phyloP scores from a whole-genome alignment of 2,113 vertebrate genomes.

The Rhinopomastus cyanomelas region DNA sequence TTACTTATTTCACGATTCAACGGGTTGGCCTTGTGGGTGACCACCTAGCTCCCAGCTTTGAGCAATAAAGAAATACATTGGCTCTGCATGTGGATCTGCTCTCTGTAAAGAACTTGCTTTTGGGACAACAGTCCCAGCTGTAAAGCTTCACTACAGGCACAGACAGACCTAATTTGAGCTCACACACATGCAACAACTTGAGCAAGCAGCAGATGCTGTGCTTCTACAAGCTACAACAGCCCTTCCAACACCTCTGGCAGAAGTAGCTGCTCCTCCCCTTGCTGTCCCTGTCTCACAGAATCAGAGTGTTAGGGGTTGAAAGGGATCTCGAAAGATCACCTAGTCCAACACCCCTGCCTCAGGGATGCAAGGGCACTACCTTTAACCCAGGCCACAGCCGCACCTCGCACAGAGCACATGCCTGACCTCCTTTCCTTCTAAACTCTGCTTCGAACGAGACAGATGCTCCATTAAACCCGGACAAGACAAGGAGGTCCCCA shows the following conservation, averaged over 20 bases:
- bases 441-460: background rate
- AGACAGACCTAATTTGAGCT: background rate
- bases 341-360: no score
- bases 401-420: accelerated
- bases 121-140: background rate
- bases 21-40: no score
- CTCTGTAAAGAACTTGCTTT: no score
- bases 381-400: background rate
- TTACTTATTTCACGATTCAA: no score
- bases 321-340: no score
- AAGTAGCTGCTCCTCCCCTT: background rate
- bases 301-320: no score
- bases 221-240: background rate
- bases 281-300: background rate
- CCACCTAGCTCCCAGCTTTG: no score
- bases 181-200: accelerated
- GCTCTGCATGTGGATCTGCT: no score
- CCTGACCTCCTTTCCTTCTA: background rate
- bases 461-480: background rate
- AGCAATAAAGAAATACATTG: no score
- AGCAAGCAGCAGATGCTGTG: background rate
- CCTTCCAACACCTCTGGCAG: background rate
- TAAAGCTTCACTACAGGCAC: background rate
- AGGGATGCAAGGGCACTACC: background rate
- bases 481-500: accelerated